Evolutionary conservation across 1,140 invertebrate genomes (phyloP).

Genomic region (Eubasilissa regina): DNA sequence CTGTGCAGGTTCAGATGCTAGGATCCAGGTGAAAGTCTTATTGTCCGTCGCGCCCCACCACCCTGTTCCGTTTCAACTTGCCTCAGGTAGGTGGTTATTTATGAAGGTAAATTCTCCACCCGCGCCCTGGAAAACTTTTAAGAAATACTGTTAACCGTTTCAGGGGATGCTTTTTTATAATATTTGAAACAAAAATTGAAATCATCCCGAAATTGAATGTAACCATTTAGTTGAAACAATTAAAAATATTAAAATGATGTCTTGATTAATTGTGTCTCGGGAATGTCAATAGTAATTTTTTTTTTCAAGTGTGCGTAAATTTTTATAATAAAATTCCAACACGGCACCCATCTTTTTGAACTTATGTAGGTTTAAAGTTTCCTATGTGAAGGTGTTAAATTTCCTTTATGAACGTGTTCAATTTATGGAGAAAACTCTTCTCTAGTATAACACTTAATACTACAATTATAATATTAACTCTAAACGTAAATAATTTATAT

Average conservation of each 20-base stretch:
- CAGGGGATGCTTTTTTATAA: background rate
- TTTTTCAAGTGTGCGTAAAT: background rate
- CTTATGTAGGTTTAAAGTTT: background rate
- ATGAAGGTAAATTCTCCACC: slow-evolving; percentile 46
- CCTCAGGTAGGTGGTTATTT: slow-evolving; percentile 35
- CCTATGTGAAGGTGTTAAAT: too few species aligned
- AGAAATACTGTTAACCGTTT: background rate
- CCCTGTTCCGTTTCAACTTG: slow-evolving; percentile 24
- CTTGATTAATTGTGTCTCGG: background rate
- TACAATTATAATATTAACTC: too few species aligned
- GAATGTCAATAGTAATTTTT: background rate
- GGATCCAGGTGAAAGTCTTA: background rate
- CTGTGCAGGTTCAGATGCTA: background rate
- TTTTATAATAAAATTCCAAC: background rate
- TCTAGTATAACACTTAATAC: too few species aligned
- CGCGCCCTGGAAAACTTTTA: slow-evolving; percentile 22
- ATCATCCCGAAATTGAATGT: background rate
- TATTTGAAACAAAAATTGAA: slow-evolving; percentile 5
- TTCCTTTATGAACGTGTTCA: too few species aligned
- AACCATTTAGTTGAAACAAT: too few species aligned
- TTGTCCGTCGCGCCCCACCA: slow-evolving; percentile 25
- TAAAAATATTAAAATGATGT: background rate
- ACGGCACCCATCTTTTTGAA: background rate
- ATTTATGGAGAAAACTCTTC: too few species aligned
- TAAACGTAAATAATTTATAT: too few species aligned